Conservation (phyloP, 92 coral and sea anemone species). For the Umimayanthus chanpuru region DNA sequence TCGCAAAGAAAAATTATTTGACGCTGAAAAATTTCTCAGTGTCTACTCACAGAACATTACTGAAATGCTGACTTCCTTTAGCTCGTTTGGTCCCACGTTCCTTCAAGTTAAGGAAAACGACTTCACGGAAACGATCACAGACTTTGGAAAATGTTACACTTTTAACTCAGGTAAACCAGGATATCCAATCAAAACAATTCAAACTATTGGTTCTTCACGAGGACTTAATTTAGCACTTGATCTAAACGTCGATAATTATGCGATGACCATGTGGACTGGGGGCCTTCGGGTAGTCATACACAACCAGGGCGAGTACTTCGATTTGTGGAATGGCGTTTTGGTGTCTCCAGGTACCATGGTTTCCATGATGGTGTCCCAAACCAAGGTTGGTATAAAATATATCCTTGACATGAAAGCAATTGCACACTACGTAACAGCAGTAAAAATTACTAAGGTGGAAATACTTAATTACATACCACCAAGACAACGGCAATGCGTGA, state of each 20-base stretch:
- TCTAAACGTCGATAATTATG: conserved; percentile 16
- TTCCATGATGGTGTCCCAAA: conserved; percentile 30
- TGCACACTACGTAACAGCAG: too few species aligned
- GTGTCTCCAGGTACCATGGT: conserved; percentile 57
- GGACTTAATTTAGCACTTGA: conserved; percentile 46
- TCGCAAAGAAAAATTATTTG: not conserved
- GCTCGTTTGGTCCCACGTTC: not conserved
- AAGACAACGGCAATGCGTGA: too few species aligned
- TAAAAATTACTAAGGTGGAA: too few species aligned
- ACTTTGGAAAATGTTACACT: conserved; percentile 43
- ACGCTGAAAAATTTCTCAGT: conserved; percentile 39
- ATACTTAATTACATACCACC: too few species aligned
- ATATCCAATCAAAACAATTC: not conserved
- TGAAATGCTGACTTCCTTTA: not conserved
- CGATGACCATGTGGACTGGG: conserved; percentile 42
- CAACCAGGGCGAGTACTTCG: conserved; percentile 60
- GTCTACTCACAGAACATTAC: conserved; percentile 17
- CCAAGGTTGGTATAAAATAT: conserved; percentile 43
- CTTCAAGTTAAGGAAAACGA: not conserved
- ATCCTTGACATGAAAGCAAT: too few species aligned
- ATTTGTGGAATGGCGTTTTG: conserved; percentile 47
- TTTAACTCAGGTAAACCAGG: conserved; percentile 51
- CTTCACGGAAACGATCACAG: conserved; percentile 25
- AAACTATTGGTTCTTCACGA: conserved; percentile 5
- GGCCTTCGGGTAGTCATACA: conserved; percentile 60